Evolutionary conservation across 2,888 invertebrate species (phyloP).

Genomic region (Bugula neritina): DNA sequence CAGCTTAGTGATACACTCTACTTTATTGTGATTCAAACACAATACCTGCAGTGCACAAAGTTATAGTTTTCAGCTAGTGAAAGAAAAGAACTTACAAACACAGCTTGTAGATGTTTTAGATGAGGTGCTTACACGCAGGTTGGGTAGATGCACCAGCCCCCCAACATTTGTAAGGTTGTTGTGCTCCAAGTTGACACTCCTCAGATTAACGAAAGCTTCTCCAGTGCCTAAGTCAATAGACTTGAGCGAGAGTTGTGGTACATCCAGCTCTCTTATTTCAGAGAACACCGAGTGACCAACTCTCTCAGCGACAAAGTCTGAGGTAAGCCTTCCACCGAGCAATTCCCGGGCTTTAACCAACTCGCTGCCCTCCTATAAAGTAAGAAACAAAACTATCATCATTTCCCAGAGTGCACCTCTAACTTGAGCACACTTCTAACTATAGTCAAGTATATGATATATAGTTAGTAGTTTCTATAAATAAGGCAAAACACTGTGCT

Average conservation of each 20-base stretch:
- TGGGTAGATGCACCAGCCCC: conserved; percentile 49
- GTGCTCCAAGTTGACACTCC: conserved; percentile 50
- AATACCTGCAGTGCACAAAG: conserved; percentile 45
- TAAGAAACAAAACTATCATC: neutral
- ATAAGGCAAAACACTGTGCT: no score
- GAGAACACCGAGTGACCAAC: conserved; percentile 46
- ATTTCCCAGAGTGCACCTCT: neutral
- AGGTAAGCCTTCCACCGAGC: conserved; percentile 52
- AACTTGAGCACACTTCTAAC: no score
- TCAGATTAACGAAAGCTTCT: conserved; percentile 46
- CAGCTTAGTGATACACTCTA: conserved; percentile 47
- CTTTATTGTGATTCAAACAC: conserved; percentile 53
- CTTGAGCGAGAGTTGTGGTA: conserved; percentile 46
- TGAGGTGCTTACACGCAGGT: conserved; percentile 50
- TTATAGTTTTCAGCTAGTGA: no score
- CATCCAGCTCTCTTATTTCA: conserved; percentile 50
- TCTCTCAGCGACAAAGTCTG: conserved; percentile 52
- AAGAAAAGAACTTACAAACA: no score
- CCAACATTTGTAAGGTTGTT: conserved; percentile 52
- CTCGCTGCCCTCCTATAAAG: conserved; percentile 30
- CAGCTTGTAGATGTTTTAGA: no score
- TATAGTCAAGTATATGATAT: no score
- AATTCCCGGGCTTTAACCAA: conserved; percentile 44
- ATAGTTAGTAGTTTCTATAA: no score
- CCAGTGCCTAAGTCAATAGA: conserved; percentile 49